Base-by-base conservation (phyloP, 2,888 invertebrate species). In the Acrobasis consociella region DNA sequence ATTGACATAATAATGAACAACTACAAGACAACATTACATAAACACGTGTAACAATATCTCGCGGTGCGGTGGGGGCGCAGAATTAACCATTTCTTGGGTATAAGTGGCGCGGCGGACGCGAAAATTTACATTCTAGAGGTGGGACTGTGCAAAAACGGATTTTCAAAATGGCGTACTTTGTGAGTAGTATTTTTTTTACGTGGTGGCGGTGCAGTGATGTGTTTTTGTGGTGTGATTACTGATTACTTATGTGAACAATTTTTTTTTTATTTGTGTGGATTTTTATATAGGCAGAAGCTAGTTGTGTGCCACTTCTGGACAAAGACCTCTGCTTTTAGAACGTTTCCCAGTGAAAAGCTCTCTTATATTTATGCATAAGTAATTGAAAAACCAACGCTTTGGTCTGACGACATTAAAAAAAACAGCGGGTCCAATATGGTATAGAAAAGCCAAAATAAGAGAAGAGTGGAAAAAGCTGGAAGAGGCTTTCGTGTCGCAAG, bases 41-140 rank as follows among this genome's bases (percentile, higher is more conserved):
- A 58, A 65, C 51, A 56, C n/a, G 51, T 61, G 53, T 61, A 58
- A 50, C 63, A 37, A 53, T 58, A 42, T 52, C 51, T 0, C 1
- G 38, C 37, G 1, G 5, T 58, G 46, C 63, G 60, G 63, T 59
- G 69, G 70, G 72, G 72, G 71, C 65, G 49, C 65, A 68, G 80
- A 76, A 77, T 81, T 82, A 82, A 85, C 83, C 72, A 86, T 82
- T 83, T 82, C 83, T 83, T 74, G 86, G 84, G 82, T 88, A 89
- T 89, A 89, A 88, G 87, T 82, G 75, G 62, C 68, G 69, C 63
- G 64, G 73, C 72, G 65, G 77, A 69, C 71, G 69, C 67, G 58
- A 65, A 72, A 71, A 69, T 81, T 82, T 84, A 80, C 85, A 85
- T 78, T 81, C 76, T 16, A 13, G 17, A 15, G n/a, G 72, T 61